These are phyloP conservation scores for Syrrhaptes paradoxus DNA, from an alignment of 2,113 vertebrate genomes.

Conservation along the genomic window DNA sequence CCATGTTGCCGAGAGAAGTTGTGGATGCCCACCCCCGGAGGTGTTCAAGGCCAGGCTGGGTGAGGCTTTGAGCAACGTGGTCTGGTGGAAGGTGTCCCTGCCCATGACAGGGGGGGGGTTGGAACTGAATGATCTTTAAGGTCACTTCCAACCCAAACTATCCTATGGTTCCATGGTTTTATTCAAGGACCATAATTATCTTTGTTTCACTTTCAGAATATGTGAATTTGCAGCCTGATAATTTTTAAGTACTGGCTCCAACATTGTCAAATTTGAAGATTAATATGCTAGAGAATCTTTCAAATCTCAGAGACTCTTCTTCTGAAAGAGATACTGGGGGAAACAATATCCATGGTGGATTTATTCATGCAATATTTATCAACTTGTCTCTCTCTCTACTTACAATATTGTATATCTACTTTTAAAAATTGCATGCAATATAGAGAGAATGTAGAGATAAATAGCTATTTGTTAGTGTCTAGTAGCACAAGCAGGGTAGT, in stretches of 20 bases:
- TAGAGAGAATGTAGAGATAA: background rate
- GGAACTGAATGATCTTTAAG: too few species aligned
- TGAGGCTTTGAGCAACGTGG: too few species aligned
- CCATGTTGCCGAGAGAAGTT: too few species aligned
- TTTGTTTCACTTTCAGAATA: conserved; percentile 33
- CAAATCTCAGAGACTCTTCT: background rate
- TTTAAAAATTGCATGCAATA: background rate
- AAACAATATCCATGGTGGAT: background rate
- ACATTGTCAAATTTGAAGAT: background rate
- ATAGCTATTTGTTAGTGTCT: background rate
- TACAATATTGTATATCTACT: background rate
- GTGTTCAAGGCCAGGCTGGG: too few species aligned
- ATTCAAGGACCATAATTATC: background rate
- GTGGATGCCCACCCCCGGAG: too few species aligned
- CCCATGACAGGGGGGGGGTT: too few species aligned
- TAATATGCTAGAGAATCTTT: conserved; percentile 2
- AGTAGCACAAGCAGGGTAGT: background rate
- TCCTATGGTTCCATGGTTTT: background rate
- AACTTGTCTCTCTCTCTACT: background rate
- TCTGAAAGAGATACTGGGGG: background rate
- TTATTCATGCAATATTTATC: background rate
- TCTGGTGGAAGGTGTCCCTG: too few species aligned
- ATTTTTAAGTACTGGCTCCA: background rate
- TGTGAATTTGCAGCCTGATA: conserved; percentile 31
- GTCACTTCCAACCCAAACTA: too few species aligned